A percentile compares a stretch with the other conserved stretches of the same genome.
phyloP scores from a whole-genome alignment of 2,888 invertebrate genomes.

The Pelosia muscerda region DNA sequence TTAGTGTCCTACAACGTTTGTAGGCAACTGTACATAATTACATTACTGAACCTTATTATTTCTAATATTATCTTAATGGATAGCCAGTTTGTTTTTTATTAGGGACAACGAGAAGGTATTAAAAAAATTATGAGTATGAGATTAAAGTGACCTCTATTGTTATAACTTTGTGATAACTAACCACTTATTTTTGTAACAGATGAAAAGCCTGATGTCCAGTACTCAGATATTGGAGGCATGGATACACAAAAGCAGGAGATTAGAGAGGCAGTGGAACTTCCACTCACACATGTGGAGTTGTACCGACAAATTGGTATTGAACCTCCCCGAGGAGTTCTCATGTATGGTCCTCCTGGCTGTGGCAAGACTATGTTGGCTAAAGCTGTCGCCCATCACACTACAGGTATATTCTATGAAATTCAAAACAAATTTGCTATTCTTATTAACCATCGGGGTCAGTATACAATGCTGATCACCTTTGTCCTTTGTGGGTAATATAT shows the following conservation, averaged over 20 bases:
- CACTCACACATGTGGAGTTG: conserved; percentile 98
- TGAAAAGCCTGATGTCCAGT: conserved; percentile 99
- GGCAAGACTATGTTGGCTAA: conserved; percentile 99
- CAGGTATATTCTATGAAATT: conserved; percentile 85
- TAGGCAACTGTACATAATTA: too few relatives aligned
- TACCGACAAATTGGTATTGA: conserved; percentile 99
- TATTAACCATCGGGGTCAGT: not conserved
- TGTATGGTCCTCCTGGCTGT: conserved; percentile 99
- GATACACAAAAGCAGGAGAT: conserved; percentile 99
- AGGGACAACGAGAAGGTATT: too few relatives aligned
- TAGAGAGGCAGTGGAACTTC: conserved; percentile 98
- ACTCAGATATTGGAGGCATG: conserved; percentile 99
- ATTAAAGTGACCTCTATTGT: not conserved
- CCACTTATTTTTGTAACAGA: conserved; percentile 82
- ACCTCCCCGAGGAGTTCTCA: conserved; percentile 98
- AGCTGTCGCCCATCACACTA: conserved; percentile 99
- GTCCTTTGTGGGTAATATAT: too few relatives aligned
- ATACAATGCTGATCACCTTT: too few relatives aligned
- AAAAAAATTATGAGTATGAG: too few relatives aligned
- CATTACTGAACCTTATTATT: too few relatives aligned
- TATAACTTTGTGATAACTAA: not conserved
- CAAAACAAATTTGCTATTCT: not conserved
- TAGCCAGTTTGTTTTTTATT: too few relatives aligned
- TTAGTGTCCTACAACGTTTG: too few relatives aligned
- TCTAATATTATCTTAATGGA: too few relatives aligned